Base-by-base conservation (phyloP, 2,797 vertebrate species). In the Crossoptilon crossoptilon region DNA sequence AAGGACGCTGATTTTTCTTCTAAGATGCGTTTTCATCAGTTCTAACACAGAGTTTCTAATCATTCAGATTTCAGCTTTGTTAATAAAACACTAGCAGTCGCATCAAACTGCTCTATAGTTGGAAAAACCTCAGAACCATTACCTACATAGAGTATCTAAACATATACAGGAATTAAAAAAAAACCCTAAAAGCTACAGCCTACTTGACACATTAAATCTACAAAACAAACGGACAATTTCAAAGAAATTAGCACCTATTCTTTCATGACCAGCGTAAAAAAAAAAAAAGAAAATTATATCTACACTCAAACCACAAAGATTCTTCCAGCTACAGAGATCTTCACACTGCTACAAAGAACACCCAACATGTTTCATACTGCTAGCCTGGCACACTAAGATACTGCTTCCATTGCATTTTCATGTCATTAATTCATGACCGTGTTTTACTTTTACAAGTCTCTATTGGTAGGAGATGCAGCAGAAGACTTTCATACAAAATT, bases 1-100 rank as follows among this genome's bases (percentile, higher is more conserved):
- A 88, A 79, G n/a, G 19, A 83, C 4, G 78, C 12, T 4, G 18
- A 16, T 92, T 91, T 95, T 95, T 49, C 84, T 96, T 62, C 39
- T 64, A 23, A 6, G 12, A 85, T 68, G 21, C 67, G 35, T 37
- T 93, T 70, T 49, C 86, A 77, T 8, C 70, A 53, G 84, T 76
- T 77, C 90, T 44, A 91, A 64, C 24, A 88, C 11, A 70, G 15
- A 39, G 56, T 80, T 93, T 48, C 41, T 68, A 71, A 90, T 48
- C 49, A 72, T 15, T 68, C 55, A 29, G 23, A 46, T 62, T 93
- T 92, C 58, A 87, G 51, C 69, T 88, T 43, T 35, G 6, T 13
- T 84, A 17, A 88, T 49, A 4, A 93, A 90, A 60, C 53, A 84
- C 7, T 46, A 46, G 22, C 72, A 66, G 37, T 64, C 46, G 12